Evolutionary conservation across 2,797 vertebrate genomes (phyloP).

Genomic region (Halcyon leucocephala): DNA sequence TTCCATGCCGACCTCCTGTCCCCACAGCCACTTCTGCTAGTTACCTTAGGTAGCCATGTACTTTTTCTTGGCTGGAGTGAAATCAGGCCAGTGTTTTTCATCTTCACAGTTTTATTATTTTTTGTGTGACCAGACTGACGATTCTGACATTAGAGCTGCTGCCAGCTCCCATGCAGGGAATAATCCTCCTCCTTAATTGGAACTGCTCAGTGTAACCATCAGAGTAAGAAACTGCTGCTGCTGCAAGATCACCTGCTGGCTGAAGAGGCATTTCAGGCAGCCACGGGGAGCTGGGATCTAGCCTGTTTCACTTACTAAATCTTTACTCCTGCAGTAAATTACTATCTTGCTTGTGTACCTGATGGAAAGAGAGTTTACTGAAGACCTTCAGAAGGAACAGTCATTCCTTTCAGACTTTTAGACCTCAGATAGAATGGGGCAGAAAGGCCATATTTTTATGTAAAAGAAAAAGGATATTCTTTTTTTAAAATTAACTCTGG

Average conservation of each 20-base stretch:
- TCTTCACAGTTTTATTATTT: not conserved
- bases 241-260: conserved; percentile 5
- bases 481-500: not conserved
- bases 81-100: not conserved
- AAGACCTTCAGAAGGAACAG: not conserved
- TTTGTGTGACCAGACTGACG: not conserved
- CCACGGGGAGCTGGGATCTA: not conserved
- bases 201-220: not conserved
- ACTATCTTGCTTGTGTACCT: not conserved
- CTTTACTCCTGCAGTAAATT: not conserved
- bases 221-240: not conserved
- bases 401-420: not conserved
- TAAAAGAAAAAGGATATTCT: not conserved
- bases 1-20: not conserved
- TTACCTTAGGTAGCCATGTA: not conserved
- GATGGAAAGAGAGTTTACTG: not conserved
- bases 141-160: not conserved
- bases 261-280: conserved; percentile 23
- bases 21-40: not conserved
- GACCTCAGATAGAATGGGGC: not conserved
- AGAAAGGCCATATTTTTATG: not conserved
- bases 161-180: not conserved
- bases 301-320: conserved; percentile 3
- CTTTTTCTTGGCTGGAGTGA: not conserved
- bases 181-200: conserved; percentile 45